Conservation (phyloP, 2,113 vertebrate genomes). For the Athene cunicularia region DNA sequence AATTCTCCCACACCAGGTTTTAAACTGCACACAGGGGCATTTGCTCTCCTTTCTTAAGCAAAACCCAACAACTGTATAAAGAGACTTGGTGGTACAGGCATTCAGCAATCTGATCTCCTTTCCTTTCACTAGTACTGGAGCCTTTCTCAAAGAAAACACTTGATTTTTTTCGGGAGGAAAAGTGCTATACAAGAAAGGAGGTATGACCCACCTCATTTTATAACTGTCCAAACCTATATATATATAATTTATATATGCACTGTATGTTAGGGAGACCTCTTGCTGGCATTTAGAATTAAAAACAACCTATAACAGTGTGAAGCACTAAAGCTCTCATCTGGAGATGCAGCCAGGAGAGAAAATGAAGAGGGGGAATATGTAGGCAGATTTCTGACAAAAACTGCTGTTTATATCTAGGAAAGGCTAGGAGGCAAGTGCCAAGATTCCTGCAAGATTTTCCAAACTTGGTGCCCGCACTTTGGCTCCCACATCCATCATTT, state of each 20-base stretch:
- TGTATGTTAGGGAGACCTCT: neutral
- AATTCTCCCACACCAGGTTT: neutral
- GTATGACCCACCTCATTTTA: neutral
- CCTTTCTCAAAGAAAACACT: neutral
- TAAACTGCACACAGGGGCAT: neutral
- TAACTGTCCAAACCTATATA: neutral
- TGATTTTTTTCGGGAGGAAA: neutral
- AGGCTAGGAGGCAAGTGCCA: neutral
- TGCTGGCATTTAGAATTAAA: neutral
- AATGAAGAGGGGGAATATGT: slow-evolving; percentile 21
- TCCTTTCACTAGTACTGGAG: neutral
- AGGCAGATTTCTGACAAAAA: slow-evolving; percentile 43
- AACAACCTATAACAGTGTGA: neutral
- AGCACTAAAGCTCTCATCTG: neutral
- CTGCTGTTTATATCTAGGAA: neutral
- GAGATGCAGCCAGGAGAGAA: neutral
- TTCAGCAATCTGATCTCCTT: neutral
- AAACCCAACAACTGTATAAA: neutral
- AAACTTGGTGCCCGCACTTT: neutral
- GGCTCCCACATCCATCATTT: neutral
- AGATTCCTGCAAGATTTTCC: slow-evolving; percentile 25
- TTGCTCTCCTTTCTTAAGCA: neutral
- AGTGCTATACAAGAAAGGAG: neutral
- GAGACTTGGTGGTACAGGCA: neutral
- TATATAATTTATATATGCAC: neutral